Base-by-base conservation (phyloP, 2,888 invertebrate genomes). In the Marasmarcha lunaedactyla region DNA sequence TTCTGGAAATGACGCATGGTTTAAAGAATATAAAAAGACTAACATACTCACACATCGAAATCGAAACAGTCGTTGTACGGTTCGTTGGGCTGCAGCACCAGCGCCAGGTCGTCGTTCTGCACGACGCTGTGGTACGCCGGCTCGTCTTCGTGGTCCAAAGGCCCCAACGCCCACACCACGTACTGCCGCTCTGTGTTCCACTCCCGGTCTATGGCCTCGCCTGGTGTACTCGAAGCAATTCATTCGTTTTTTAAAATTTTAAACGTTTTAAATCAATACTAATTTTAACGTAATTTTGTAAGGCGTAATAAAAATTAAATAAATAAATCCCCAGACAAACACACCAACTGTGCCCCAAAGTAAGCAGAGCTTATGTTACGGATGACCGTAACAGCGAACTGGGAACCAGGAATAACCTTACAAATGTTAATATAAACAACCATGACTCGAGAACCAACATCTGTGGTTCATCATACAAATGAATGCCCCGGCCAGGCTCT, bases 121-220 rank as follows among this genome's bases (percentile, higher is more conserved):
- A 92, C 94, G 42, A 89, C 71, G 40, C 91, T 89, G 65, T 96
- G 96, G 73, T 92, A 94, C 48, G 89, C 88, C 0, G 95, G 95
- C 62, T 93, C 93, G 45, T 88, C 88, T 50, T 88, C 89, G 15
- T 86, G 84, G 65, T 93, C 93, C 48, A 95, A 73, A 47, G 88
- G 85, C 2, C 96, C 96, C 40, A 95, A 71, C 1, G 95, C 94
- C 95, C 95, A 96, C 41, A 95, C 87, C 12, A 90, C 85, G 58
- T 90, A 76, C 47, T 85, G 83, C n/a, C 87, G 81, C 48, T 90
- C 87, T 42, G 87, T 74, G 26, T 85, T 83, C 72, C 89, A 90
- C 61, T 89, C 89, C 58, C 88, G 90, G 59, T 95, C 94, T 20
- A 92, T 89, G 41, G 77, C 51, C 76, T 95, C 94, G 54, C 90